phyloP scores from a whole-genome alignment of 2,797 vertebrate genomes.

The Sylvilagus floridanus region DNA sequence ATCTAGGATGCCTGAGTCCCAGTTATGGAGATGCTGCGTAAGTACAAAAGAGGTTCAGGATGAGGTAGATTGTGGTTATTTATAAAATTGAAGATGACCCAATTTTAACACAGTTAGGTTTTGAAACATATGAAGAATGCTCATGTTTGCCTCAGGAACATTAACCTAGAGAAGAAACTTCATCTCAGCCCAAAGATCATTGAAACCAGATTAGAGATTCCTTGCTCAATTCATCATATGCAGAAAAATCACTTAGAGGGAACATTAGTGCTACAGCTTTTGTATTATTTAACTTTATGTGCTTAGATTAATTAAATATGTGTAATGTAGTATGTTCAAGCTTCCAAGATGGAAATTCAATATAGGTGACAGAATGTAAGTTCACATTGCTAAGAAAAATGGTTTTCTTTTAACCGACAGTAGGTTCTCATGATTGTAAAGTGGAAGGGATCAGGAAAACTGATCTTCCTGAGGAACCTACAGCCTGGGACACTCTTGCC shows the following conservation, averaged over 20 bases:
- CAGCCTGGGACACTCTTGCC: neutral
- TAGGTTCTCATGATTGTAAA: neutral
- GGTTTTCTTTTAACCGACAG: neutral
- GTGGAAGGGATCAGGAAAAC: neutral
- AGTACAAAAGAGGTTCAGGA: neutral
- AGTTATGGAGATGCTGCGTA: neutral
- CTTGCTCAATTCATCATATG: neutral
- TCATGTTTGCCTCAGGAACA: neutral
- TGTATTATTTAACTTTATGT: slow-evolving; percentile 27
- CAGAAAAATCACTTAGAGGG: neutral
- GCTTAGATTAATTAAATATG: neutral
- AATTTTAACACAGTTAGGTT: neutral
- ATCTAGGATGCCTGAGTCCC: neutral
- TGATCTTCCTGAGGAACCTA: neutral
- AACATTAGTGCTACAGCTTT: neutral
- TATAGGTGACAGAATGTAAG: neutral
- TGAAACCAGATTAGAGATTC: slow-evolving; percentile 1
- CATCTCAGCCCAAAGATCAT: neutral
- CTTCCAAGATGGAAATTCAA: neutral
- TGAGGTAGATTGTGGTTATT: neutral
- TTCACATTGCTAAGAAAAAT: neutral
- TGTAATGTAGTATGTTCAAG: neutral
- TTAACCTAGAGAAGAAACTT: slow-evolving; percentile 25
- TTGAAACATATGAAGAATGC: neutral
- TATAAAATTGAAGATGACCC: neutral